Base-by-base conservation (phyloP, 2,797 vertebrate species). In the Micromesistius poutassou region DNA sequence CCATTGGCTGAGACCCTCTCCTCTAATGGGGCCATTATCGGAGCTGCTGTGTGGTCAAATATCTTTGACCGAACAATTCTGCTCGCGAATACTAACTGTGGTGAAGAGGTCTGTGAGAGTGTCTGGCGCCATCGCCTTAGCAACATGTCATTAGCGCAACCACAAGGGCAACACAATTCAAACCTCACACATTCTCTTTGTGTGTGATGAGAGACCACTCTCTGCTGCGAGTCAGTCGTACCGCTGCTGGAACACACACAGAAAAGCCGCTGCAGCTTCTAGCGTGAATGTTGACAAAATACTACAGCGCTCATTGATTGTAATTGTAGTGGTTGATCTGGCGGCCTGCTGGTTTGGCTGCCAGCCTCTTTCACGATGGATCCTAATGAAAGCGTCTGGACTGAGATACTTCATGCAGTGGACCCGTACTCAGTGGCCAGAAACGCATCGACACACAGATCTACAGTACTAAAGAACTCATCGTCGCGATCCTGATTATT, bases 71-170 rank as follows among this genome's bases (percentile, higher is more conserved):
- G 86, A 84, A 87, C 84, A 87, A 80, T 81, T 76, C 74, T 83
- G 80, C 85, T 87, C 83, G 87, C 12, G 30, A 84, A 87, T 88
- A 86, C 82, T 86, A 83, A 87, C 76, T 80, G 87, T 83, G 86
- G 87, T 82, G 80, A 72, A 84, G 55, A 25, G 82, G 86, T 87
- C 86, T 78, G 73, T 78, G 70, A 88, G 83, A 85, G 91, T 90
- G 93, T 90, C 94, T 90, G 95, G 95, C 93, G 93, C 95, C 94
- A 90, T 87, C 87, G 81, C 89, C 92, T 87, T 90, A 90, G 92
- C 91, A 96, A 94, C 87, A 85, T 95, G 91, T 91, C 87, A 93
- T 96, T 96, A 94, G 93, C 93, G 92, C 87, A 94, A 94, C 94
- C 92, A 77, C 94, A 93, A 86, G 91, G 94, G 87, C 91, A 81